Conservation (phyloP, 2,797 vertebrate species). For the Chanos chanos region DNA sequence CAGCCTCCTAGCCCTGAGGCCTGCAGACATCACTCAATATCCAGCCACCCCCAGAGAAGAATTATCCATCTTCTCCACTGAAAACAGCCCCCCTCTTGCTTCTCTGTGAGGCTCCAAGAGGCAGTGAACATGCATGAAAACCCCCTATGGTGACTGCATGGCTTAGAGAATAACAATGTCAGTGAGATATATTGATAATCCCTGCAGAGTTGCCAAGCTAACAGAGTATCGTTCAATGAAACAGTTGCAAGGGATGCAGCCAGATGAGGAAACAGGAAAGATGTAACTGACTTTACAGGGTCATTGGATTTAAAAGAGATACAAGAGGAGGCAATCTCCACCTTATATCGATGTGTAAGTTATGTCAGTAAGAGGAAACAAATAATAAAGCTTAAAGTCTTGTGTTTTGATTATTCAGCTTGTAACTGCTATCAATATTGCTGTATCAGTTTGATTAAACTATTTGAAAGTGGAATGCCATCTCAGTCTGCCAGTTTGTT, state of each 20-base stretch:
- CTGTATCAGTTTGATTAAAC: too few relatives aligned
- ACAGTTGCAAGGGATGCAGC: slow-evolving; percentile 28
- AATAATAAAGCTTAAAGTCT: not conserved
- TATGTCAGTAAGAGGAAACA: not conserved
- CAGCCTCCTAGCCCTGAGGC: not conserved
- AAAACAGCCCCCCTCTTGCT: not conserved
- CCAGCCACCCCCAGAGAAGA: slow-evolving; percentile 11
- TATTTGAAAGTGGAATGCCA: too few relatives aligned
- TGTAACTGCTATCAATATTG: too few relatives aligned
- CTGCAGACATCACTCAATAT: slow-evolving; percentile 15
- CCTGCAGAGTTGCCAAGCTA: too few relatives aligned
- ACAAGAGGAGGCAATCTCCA: too few relatives aligned
- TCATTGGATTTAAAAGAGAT: too few relatives aligned
- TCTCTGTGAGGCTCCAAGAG: not conserved
- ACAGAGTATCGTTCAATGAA: too few relatives aligned
- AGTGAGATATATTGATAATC: too few relatives aligned
- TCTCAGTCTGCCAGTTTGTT: too few relatives aligned
- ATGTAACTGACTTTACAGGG: not conserved
- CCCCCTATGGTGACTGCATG: slow-evolving; percentile 1
- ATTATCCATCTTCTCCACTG: slow-evolving; percentile 9
- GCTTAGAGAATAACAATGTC: not conserved
- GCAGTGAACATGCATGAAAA: not conserved
- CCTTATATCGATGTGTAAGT: not conserved
- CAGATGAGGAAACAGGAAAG: slow-evolving; percentile 17
- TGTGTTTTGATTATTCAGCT: not conserved